Conservation (phyloP, 2,113 vertebrate species). For the Urocolius indicus region DNA sequence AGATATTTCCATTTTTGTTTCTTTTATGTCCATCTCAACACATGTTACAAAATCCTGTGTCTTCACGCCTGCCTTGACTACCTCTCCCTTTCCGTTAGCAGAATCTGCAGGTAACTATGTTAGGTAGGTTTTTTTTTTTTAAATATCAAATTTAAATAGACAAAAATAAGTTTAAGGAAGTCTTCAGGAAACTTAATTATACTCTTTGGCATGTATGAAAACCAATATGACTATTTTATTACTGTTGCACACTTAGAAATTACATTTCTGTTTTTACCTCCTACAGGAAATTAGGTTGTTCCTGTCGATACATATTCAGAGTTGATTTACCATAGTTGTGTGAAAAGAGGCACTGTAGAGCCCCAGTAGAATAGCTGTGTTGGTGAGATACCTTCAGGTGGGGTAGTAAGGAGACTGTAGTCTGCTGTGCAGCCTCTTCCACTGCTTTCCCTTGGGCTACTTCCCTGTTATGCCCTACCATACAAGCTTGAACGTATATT, state of each 20-base stretch:
- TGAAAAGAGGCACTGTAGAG: neutral
- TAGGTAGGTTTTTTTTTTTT: neutral
- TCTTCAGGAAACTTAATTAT: neutral
- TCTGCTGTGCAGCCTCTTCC: neutral
- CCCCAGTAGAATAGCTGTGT: accelerated
- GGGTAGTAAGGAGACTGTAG: too few species aligned
- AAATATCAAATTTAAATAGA: neutral
- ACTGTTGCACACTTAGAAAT: neutral
- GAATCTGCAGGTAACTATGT: neutral
- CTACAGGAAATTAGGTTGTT: neutral
- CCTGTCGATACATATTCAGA: accelerated
- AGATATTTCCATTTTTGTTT: neutral
- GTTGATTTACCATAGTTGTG: neutral
- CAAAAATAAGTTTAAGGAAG: neutral
- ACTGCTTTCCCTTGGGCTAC: too few species aligned
- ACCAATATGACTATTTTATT: neutral
- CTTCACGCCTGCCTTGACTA: neutral
- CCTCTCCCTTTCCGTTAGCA: neutral
- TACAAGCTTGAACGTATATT: neutral
- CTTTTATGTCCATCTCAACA: neutral
- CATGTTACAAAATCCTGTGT: neutral
- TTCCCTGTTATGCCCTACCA: neutral
- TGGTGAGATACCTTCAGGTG: neutral
- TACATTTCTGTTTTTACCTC: neutral
- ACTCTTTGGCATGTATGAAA: neutral